Percentiles rank a stretch among this genome's conserved stretches.
phyloP scores from a whole-genome alignment of 2,113 vertebrate genomes.

The Apaloderma vittatum region DNA sequence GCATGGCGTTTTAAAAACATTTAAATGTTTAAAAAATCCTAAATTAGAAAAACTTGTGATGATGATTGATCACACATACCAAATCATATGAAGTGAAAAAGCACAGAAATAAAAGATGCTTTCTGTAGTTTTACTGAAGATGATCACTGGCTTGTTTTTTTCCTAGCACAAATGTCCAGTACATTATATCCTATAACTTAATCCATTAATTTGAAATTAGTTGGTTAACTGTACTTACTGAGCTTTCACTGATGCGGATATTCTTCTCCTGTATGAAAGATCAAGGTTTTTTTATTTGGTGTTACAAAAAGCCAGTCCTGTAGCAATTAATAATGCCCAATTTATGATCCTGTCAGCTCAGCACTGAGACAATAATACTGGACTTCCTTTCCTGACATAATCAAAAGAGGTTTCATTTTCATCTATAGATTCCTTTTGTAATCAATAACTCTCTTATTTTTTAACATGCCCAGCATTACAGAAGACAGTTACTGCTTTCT shows the following conservation, averaged over 20 bases:
- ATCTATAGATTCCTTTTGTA: background rate
- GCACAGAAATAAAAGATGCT: background rate
- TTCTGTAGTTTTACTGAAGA: background rate
- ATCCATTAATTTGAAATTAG: background rate
- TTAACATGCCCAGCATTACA: background rate
- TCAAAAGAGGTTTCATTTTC: slow-evolving; percentile 1
- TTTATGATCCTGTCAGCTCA: slow-evolving; percentile 22
- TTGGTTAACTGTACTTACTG: background rate
- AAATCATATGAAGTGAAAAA: background rate
- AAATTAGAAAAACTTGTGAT: background rate
- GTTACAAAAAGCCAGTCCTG: background rate
- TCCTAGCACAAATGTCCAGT: background rate
- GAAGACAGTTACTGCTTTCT: background rate
- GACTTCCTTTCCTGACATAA: slow-evolving; percentile 26
- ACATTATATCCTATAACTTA: background rate
- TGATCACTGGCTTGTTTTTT: background rate
- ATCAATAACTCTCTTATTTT: background rate
- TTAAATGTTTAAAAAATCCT: background rate
- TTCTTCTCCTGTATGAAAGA: background rate
- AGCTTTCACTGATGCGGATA: background rate
- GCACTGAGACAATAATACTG: background rate
- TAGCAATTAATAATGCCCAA: slow-evolving; percentile 44
- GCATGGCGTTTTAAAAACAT: background rate
- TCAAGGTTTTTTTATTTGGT: background rate
- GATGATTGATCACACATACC: accelerated